Base-by-base conservation (phyloP, 2,888 invertebrate species). In the Anoncus sp. region DNA sequence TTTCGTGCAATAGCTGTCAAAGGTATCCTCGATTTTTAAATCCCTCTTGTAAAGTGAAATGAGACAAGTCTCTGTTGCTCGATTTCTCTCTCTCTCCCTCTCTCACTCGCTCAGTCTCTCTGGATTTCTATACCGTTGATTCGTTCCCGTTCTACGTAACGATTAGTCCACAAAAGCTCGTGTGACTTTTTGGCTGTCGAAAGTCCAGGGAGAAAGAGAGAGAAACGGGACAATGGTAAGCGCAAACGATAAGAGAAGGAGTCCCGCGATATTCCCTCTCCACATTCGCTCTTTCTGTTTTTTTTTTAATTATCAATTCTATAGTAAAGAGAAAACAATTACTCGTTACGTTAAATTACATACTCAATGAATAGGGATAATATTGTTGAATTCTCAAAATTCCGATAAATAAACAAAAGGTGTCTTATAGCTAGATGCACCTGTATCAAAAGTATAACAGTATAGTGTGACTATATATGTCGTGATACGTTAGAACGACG, bases 21-120 rank as follows among this genome's bases (percentile, higher is more conserved):
- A 87, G 86, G 87, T 87, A 87, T 88, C 83, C 87, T 88, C 90
- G 90, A 90, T 90, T 90, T 91, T 90, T 89, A 88, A 90, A 89
- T 89, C 90, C 90, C 88, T 86, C 89, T 88, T 88, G 89, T 88
- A 89, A 89, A 89, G 88, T 89, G 87, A 89, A 90, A 90, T 89
- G 89, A 90, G 90, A 89, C 88, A 87, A 87, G 88, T 82, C 81
- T 83, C 82, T 81, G 71, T 57, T 71, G 57, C 74, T 69, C 60
- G 70, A 77, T 60, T 65, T 59, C 60, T 45, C 40, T 47, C 24
- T 51, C 73, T 65, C 65, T 16, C 63, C 59, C 71, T 75, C 59
- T 67, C 63, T 72, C 53, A 55, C 62, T 35, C 65, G 18, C 18
- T 31, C 20, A 24, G 35, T 27, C 31, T 38, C 45, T 27, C 31